Percentiles rank a stretch among this genome's conserved stretches.
These are phyloP conservation scores for Noctuana brunneofusca DNA, from an alignment of 2,888 invertebrate species.

Conservation along the genomic window DNA sequence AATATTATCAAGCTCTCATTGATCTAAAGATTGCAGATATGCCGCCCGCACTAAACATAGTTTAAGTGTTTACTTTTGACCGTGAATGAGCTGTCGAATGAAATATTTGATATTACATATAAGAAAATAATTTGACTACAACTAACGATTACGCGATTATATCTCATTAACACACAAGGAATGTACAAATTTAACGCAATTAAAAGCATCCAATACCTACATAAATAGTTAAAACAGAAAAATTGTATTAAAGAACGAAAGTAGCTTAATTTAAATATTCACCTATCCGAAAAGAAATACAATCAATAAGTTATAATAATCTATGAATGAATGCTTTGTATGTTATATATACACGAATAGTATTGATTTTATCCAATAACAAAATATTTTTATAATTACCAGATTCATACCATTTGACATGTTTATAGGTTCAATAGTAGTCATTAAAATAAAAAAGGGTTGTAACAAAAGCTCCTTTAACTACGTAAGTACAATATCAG, in stretches of 20 bases:
- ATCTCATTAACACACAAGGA: conserved; percentile 48
- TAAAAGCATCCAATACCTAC: conserved; percentile 18
- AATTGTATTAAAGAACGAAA: not conserved
- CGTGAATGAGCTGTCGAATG: not conserved
- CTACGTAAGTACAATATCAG: conserved; percentile 31
- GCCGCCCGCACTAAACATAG: not conserved
- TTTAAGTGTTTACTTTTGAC: conserved; percentile 12
- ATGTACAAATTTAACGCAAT: conserved; percentile 68
- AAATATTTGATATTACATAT: conserved; percentile 5
- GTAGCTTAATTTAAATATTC: not conserved
- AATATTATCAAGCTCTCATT: no score
- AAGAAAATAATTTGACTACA: conserved; percentile 22
- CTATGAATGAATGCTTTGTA: not conserved
- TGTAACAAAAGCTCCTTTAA: conserved; percentile 8
- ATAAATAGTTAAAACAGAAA: not conserved
- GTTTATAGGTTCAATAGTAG: not conserved
- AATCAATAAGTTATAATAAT: no score
- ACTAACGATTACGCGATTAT: conserved; percentile 27
- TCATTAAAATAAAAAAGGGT: conserved; percentile 3
- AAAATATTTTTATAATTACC: no score
- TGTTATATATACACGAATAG: not conserved
- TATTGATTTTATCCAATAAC: no score
- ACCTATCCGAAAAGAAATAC: not conserved
- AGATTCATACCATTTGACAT: not conserved
- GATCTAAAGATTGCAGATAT: no score